These are phyloP conservation scores for Chydorus sphaericus DNA, from an alignment of 2,888 invertebrate species.

Conservation along the genomic window DNA sequence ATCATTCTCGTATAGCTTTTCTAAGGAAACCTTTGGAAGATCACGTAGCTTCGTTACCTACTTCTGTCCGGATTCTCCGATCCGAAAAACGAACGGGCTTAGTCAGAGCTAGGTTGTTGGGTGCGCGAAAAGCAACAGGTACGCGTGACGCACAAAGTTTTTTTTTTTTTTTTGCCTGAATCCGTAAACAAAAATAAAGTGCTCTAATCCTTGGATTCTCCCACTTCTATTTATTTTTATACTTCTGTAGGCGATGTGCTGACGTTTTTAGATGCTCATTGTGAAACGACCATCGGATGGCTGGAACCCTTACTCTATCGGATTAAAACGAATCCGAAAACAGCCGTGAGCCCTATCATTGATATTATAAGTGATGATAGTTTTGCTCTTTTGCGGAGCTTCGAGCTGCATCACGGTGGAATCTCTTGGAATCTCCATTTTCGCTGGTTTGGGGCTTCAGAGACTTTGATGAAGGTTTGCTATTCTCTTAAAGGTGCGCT, in stretches of 20 bases:
- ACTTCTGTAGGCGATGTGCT: slow-evolving; percentile 45
- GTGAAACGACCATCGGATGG: slow-evolving; percentile 76
- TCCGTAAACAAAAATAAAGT: no score
- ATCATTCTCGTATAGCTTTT: slow-evolving; percentile 36
- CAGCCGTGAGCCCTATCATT: slow-evolving; percentile 68
- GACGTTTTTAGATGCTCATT: slow-evolving; percentile 85
- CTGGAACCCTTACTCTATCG: slow-evolving; percentile 54
- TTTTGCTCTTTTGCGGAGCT: slow-evolving; percentile 84
- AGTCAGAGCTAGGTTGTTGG: slow-evolving; percentile 65
- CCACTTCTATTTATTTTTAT: background rate
- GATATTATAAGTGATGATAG: slow-evolving; percentile 93
- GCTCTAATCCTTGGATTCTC: background rate
- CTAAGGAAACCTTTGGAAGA: slow-evolving; percentile 47
- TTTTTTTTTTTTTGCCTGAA: no score
- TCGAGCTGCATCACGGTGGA: slow-evolving; percentile 94
- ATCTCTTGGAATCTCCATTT: slow-evolving; percentile 96
- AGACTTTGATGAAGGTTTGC: slow-evolving; percentile 37
- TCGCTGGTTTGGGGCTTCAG: slow-evolving; percentile 65
- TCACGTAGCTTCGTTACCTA: slow-evolving; percentile 44
- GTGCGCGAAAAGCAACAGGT: slow-evolving; percentile 49
- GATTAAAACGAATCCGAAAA: slow-evolving; percentile 43
- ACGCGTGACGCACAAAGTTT: no score
- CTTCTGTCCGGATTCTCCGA: slow-evolving; percentile 48
- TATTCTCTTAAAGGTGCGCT: background rate
- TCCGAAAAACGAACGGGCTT: slow-evolving; percentile 54